Base-by-base conservation (phyloP, 2,888 invertebrate species). In the Agapostemon virescens region DNA sequence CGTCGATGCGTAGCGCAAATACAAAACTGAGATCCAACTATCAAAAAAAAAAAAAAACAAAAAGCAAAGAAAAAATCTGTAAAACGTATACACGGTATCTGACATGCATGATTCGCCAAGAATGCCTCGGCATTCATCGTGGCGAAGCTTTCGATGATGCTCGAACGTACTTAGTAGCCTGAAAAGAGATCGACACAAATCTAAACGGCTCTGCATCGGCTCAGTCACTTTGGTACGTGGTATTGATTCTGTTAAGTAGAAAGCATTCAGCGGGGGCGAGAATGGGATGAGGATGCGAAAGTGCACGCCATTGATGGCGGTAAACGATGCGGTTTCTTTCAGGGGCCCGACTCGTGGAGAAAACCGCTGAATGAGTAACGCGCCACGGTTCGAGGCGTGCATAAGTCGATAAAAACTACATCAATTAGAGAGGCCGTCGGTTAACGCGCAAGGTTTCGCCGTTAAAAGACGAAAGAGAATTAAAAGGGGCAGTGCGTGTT, bases 301-400 rank as follows among this genome's bases (percentile, higher is more conserved):
- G 77, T 77, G 84, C 83, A 79, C 77, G 79, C 86, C 77, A 80
- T 78, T 82, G 89, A 88, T 88, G 86, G 83, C 87, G 88, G 89
- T 90, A 91, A 92, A 88, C 91, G 91, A 89, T 92, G 92, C 89
- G 92, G 92, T 92, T 92, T 90, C 91, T 91, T 92, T 92, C 90
- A 91, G 88, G 83, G 76, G 72, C 33, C 73, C 80, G 84, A 71
- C 85, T 85, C 82, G 86, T 68, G 88, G 87, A 89, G 90, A 86
- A 49, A 88, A 85, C 88, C 85, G 82, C 85, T 88, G 90, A 90
- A 90, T 91, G 91, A 91, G 90, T 91, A 91, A 90, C 90, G 89
- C 86, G 86, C 87, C 84, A 85, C 81, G 85, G 85, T 86, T 88
- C 82, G 84, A 85, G 88, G 85, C 87, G 88, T 89, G 89, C 88